Conservation (phyloP, 2,888 invertebrate species). For the Nowickia ferox region DNA sequence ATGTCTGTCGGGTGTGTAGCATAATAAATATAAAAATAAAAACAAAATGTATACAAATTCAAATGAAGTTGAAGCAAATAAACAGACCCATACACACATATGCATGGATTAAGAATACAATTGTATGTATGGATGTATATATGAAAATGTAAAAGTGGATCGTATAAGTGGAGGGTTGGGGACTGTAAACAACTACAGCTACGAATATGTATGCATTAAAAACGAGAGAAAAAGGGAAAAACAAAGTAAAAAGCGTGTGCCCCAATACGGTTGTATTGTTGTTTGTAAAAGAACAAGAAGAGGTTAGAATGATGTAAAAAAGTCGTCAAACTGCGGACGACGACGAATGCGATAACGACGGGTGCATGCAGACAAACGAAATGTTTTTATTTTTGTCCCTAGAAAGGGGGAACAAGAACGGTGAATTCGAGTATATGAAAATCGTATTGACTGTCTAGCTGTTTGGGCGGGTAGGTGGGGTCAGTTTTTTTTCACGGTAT, state of each 20-base stretch:
- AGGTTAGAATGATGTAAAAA: slow-evolving; percentile 50
- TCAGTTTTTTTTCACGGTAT: slow-evolving; percentile 7
- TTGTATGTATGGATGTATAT: neutral
- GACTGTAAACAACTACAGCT: slow-evolving; percentile 46
- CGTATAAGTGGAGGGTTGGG: slow-evolving; percentile 56
- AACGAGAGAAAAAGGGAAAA: slow-evolving; percentile 26
- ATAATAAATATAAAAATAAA: slow-evolving; percentile 58
- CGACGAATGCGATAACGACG: slow-evolving; percentile 48
- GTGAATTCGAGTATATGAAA: slow-evolving; percentile 28
- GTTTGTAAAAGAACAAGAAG: slow-evolving; percentile 44
- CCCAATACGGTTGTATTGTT: slow-evolving; percentile 48
- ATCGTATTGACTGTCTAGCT: slow-evolving; percentile 15
- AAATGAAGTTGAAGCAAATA: slow-evolving; percentile 53
- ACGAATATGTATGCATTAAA: slow-evolving; percentile 48
- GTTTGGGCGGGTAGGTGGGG: slow-evolving; percentile 50
- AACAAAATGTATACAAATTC: slow-evolving; percentile 62
- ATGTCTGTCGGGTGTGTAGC: slow-evolving; percentile 62
- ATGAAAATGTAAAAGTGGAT: slow-evolving; percentile 40
- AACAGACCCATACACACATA: slow-evolving; percentile 19
- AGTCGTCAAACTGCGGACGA: slow-evolving; percentile 28
- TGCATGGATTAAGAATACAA: neutral
- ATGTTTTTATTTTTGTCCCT: neutral
- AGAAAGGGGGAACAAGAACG: slow-evolving; percentile 19
- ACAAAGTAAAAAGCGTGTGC: slow-evolving; percentile 55
- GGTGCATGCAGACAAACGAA: slow-evolving; percentile 3